Conservation (phyloP, 1,140 invertebrate genomes). For the Macrosteles quadrilineatus region DNA sequence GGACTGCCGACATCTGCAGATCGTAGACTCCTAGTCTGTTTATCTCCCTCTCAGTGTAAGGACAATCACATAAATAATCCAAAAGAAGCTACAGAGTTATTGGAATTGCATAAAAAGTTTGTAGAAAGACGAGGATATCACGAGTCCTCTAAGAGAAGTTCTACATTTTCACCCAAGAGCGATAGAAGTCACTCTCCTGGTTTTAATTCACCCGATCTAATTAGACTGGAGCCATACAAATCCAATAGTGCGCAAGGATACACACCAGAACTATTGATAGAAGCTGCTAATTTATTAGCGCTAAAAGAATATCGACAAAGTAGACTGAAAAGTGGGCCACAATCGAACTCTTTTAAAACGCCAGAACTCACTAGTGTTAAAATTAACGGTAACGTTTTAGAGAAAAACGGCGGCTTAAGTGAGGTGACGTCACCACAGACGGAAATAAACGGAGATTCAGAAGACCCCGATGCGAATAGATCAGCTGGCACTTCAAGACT, state of each 20-base stretch:
- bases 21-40: conserved; percentile 61
- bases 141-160: conserved; percentile 46
- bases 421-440: conserved; percentile 31
- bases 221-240: conserved; percentile 29
- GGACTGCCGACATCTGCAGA: conserved; percentile 48
- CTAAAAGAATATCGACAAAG: conserved; percentile 46
- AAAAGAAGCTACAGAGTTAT: conserved; percentile 58
- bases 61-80: conserved; percentile 50
- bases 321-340: conserved; percentile 14
- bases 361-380: neutral
- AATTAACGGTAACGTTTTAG: neutral
- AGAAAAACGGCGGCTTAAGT: conserved; percentile 16
- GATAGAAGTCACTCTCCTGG: conserved; percentile 22
- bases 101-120: conserved; percentile 69
- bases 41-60: conserved; percentile 69
- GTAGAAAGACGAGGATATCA: conserved; percentile 62
- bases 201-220: conserved; percentile 33
- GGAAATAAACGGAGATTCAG: conserved; percentile 17
- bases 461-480: conserved; percentile 3
- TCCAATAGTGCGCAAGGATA: conserved; percentile 20
- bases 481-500: conserved; percentile 47
- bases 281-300: conserved; percentile 36
- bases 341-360: neutral
- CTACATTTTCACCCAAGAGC: conserved; percentile 27
- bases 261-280: conserved; percentile 36